Percentiles rank a stretch among this genome's conserved stretches.
Evolutionary conservation across 35 echinoderm and acorn worm genomes (phyloP).

Genomic region (Amphiura filiformis): DNA sequence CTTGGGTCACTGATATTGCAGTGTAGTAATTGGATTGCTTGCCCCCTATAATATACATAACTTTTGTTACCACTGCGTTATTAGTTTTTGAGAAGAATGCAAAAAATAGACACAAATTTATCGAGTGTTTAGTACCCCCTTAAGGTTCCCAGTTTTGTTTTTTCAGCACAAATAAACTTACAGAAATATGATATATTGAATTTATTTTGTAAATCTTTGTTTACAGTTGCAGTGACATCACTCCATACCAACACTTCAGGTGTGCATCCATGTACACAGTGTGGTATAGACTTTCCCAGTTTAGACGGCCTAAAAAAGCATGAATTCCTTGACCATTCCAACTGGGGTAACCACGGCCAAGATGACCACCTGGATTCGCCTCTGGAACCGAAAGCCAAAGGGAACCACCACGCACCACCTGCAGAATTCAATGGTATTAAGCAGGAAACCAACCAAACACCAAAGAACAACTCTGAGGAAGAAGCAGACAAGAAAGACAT

Average conservation of each 20-base stretch:
- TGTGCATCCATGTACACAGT: background rate
- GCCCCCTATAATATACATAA: no score
- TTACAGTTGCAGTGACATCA: background rate
- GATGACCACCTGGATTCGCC: background rate
- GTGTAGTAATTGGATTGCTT: no score
- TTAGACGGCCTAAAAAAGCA: background rate
- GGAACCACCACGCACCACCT: background rate
- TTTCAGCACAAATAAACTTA: no score
- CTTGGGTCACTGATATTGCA: no score
- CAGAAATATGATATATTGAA: no score
- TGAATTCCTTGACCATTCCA: background rate
- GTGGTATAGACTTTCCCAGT: background rate
- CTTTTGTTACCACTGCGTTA: no score
- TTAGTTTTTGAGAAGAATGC: no score
- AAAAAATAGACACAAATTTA: no score
- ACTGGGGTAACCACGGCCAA: background rate
- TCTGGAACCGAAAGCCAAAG: background rate
- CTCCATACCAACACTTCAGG: background rate
- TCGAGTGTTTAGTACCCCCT: no score
- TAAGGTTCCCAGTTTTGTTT: no score
- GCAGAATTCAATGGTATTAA: background rate
- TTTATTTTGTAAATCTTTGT: no score
- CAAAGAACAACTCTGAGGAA: background rate
- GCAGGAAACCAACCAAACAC: background rate
- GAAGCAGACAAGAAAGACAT: background rate